A percentile compares a stretch with the other conserved stretches of the same genome.
phyloP scores from a whole-genome alignment of 64 coral and sea anemone genomes.

The Trachythela sp. region DNA sequence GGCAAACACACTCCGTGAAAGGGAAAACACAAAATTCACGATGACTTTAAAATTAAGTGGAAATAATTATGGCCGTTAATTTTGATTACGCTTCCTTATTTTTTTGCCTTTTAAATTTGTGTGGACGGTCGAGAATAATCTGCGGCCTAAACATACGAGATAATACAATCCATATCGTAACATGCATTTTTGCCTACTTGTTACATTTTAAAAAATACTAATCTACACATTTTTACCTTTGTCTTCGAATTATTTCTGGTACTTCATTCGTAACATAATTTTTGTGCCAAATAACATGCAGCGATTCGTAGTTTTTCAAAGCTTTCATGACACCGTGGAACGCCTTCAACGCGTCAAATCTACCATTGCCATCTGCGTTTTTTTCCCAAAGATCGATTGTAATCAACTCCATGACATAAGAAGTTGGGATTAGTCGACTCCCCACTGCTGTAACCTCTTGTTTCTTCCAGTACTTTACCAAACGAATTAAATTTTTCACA shows the following conservation, averaged over 20 bases:
- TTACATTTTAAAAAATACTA: too few species aligned
- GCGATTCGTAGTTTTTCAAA: not conserved
- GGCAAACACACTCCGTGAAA: too few species aligned
- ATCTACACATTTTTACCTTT: not conserved
- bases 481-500: slow-evolving; percentile 64
- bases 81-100: too few species aligned
- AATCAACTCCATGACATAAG: slow-evolving; percentile 39
- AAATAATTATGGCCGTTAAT: too few species aligned
- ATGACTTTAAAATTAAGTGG: too few species aligned
- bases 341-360: not conserved
- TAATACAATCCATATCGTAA: too few species aligned
- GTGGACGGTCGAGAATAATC: too few species aligned
- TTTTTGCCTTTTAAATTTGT: too few species aligned
- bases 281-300: not conserved
- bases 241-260: not conserved
- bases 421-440: not conserved
- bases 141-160: too few species aligned
- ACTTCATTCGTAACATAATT: not conserved
- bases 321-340: not conserved
- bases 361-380: not conserved
- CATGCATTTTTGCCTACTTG: too few species aligned
- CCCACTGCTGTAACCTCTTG: not conserved
- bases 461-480: slow-evolving; percentile 72
- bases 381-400: slow-evolving; percentile 27
- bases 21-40: too few species aligned